Conservation (phyloP, 2,113 vertebrate genomes). For the Arizona elegans region DNA sequence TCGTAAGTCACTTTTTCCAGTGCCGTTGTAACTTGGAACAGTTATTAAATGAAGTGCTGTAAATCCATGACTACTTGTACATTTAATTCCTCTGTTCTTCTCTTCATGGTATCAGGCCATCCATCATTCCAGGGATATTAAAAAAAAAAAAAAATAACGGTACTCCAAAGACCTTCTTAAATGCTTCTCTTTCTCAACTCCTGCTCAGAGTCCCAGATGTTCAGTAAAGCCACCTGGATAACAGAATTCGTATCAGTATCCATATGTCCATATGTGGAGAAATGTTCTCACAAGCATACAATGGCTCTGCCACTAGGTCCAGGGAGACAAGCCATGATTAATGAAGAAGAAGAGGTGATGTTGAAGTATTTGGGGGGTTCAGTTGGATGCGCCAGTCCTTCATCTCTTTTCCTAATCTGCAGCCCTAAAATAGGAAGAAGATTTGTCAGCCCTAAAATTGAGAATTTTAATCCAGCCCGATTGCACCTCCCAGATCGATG, state of each 20-base stretch:
- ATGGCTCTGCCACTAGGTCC: background rate
- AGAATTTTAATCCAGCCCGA: too few species aligned
- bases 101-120: background rate
- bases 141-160: too few species aligned
- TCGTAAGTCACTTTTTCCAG: too few species aligned
- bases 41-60: too few species aligned
- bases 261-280: background rate
- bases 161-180: background rate
- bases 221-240: background rate
- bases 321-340: background rate
- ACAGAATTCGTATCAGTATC: background rate
- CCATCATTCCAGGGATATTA: background rate
- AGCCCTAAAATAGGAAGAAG: too few species aligned
- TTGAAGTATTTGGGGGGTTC: background rate
- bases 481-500: too few species aligned
- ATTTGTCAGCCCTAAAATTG: too few species aligned
- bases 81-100: background rate
- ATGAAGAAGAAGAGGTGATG: background rate
- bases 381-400: background rate
- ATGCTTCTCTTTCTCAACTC: too few species aligned
- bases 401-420: too few species aligned
- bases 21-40: too few species aligned
- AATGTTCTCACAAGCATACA: too few species aligned
- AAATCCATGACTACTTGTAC: too few species aligned
- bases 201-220: background rate